Evolutionary conservation across 2,888 invertebrate species (phyloP).

Genomic region (Eremobia ochroleuca): DNA sequence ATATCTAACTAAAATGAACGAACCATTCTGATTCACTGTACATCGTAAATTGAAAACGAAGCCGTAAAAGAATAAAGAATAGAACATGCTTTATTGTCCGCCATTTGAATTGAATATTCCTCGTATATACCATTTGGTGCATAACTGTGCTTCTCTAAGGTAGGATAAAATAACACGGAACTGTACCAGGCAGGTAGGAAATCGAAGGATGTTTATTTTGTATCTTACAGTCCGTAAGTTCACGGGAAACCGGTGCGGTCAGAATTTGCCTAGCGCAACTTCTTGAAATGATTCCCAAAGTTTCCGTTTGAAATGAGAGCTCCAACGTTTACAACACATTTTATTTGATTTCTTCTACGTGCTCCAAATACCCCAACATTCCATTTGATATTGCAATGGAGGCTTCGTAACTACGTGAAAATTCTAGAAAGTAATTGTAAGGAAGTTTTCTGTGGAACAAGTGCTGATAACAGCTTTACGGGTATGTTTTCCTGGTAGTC

Average conservation of each 20-base stretch:
- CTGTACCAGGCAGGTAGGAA: constrained; percentile 39
- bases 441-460: constrained; percentile 55
- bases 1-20: constrained; percentile 28
- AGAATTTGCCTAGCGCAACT: constrained; percentile 55
- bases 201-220: constrained; percentile 51
- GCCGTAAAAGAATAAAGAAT: constrained; percentile 37
- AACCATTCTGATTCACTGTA: constrained; percentile 31
- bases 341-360: constrained; percentile 69
- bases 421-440: constrained; percentile 60
- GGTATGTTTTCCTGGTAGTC: constrained; percentile 55
- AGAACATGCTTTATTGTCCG: constrained; percentile 38
- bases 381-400: constrained; percentile 56
- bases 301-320: constrained; percentile 59
- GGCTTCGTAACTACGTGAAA: constrained; percentile 54
- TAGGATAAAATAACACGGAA: constrained; percentile 25
- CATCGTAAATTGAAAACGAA: constrained; percentile 44
- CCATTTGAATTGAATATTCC: constrained; percentile 43
- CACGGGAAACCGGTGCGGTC: constrained; percentile 21
- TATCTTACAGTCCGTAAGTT: constrained; percentile 40
- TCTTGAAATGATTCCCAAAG: constrained; percentile 63
- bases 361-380: constrained; percentile 61
- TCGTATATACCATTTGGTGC: constrained; percentile 25
- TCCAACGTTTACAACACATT: constrained; percentile 58
- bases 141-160: constrained; percentile 24
- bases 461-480: constrained; percentile 48